These are phyloP conservation scores for Pachycephala philippinensis DNA, from an alignment of 2,113 vertebrate species.

Conservation along the genomic window DNA sequence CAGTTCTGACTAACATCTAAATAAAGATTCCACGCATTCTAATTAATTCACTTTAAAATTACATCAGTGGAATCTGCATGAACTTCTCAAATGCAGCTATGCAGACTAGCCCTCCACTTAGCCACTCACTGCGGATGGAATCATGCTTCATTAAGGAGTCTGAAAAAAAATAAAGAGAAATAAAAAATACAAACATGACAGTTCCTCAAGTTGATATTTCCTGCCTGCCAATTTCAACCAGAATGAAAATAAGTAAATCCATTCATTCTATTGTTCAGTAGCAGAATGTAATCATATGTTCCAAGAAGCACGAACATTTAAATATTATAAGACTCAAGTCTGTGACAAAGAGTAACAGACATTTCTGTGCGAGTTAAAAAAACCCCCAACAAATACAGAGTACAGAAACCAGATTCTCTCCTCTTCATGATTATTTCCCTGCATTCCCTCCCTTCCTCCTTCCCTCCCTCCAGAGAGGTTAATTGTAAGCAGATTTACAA, in stretches of 20 bases:
- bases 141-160: neutral
- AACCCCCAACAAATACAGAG: neutral
- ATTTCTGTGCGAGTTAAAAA: neutral
- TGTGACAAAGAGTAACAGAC: neutral
- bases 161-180: neutral
- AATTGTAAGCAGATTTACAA: constrained; percentile 51
- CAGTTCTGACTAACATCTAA: neutral
- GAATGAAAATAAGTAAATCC: constrained; percentile 17
- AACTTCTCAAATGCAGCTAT: neutral
- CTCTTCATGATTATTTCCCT: neutral
- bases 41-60: neutral
- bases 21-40: neutral
- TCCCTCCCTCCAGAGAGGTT: neutral
- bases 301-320: neutral
- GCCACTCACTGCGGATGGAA: neutral
- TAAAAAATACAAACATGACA: neutral
- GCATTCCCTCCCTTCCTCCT: neutral
- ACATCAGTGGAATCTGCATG: neutral
- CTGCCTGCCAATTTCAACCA: neutral
- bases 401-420: constrained; percentile 10
- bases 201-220: neutral
- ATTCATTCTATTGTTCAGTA: neutral
- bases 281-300: neutral
- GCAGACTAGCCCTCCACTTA: neutral
- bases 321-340: neutral